phyloP scores from a whole-genome alignment of 2,797 vertebrate species.

The Cercopithecus petaurista region DNA sequence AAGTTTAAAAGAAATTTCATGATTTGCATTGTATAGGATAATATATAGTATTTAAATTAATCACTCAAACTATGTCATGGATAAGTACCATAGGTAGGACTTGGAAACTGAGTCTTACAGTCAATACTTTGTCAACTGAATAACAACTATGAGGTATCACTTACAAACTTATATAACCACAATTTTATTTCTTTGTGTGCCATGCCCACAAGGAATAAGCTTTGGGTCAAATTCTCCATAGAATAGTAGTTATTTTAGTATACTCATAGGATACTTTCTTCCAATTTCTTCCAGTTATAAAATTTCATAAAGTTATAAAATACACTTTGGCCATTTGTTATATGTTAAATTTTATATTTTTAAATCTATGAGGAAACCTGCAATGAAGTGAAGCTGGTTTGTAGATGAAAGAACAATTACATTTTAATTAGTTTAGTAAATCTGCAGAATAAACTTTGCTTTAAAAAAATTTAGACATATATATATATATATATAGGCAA shows the following conservation, averaged over 20 bases:
- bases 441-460: neutral
- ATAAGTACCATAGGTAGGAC: neutral
- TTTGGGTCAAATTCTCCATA: slow-evolving; percentile 14
- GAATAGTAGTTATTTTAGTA: neutral
- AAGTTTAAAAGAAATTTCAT: neutral
- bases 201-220: neutral
- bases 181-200: slow-evolving; percentile 38
- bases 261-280: neutral
- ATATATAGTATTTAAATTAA: neutral
- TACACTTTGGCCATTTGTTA: neutral
- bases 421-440: neutral
- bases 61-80: neutral
- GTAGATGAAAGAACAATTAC: neutral
- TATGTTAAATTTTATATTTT: neutral
- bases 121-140: neutral
- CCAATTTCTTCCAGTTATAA: neutral
- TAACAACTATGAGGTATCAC: neutral
- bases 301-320: neutral
- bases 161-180: neutral
- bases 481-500: neutral
- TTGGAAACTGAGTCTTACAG: neutral
- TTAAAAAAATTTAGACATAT: neutral
- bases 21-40: neutral
- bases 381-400: neutral
- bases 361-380: neutral